Evolutionary conservation across 1,140 invertebrate genomes (phyloP).

Genomic region (Matsumurasca onukii): DNA sequence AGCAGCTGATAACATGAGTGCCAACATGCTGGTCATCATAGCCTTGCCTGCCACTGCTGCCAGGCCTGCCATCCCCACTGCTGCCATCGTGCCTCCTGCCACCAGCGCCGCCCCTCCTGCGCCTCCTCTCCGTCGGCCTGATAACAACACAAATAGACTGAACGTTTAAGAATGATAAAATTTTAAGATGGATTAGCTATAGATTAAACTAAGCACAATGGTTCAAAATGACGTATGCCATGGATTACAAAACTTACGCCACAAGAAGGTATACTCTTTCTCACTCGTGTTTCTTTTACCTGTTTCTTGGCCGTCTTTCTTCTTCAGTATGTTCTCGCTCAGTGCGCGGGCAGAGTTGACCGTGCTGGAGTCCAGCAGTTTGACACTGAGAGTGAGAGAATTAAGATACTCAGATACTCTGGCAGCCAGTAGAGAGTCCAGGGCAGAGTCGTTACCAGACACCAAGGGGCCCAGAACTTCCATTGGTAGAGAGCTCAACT

Average conservation of each 20-base stretch:
- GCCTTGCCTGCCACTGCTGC: slow-evolving; percentile 78
- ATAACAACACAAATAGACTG: background rate
- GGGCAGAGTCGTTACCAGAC: slow-evolving; percentile 27
- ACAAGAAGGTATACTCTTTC: too few species aligned
- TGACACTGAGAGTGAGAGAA: slow-evolving; percentile 70
- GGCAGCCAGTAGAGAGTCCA: slow-evolving; percentile 36
- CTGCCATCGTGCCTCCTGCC: slow-evolving; percentile 62
- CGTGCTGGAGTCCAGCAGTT: slow-evolving; percentile 64
- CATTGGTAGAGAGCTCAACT: too few species aligned
- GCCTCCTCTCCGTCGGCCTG: slow-evolving; percentile 24
- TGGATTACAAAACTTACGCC: background rate
- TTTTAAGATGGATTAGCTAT: background rate
- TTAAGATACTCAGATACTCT: slow-evolving; percentile 65
- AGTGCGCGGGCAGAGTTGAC: slow-evolving; percentile 51
- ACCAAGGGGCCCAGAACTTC: slow-evolving; percentile 48
- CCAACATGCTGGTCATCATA: slow-evolving; percentile 77
- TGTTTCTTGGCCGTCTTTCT: too few species aligned
- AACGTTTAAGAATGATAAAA: background rate
- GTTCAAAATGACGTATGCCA: background rate
- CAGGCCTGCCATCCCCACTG: slow-evolving; percentile 69
- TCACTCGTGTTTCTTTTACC: too few species aligned
- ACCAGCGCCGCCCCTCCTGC: slow-evolving; percentile 17
- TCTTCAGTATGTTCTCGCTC: slow-evolving; percentile 35
- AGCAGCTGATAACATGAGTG: slow-evolving; percentile 71
- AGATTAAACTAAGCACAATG: background rate